These are phyloP conservation scores for Brachypterus glaber DNA, from an alignment of 2,888 invertebrate species.

Conservation along the genomic window DNA sequence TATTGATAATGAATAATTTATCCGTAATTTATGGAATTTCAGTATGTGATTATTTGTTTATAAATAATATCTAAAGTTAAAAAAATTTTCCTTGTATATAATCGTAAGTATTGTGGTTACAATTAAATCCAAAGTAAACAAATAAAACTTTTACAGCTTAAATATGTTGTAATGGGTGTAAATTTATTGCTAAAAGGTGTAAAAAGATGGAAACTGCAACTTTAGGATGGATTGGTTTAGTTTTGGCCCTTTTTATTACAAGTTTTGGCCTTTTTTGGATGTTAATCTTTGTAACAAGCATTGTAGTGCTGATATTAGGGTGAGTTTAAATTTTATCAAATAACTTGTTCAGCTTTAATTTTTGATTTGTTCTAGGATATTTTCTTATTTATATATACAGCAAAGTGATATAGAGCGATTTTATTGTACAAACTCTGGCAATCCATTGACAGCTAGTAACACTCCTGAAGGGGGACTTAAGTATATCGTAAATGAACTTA, in stretches of 20 bases:
- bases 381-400: slow-evolving; percentile 38
- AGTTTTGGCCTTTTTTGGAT: slow-evolving; percentile 40
- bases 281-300: slow-evolving; percentile 30
- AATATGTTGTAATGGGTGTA: not conserved
- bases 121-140: too few relatives aligned
- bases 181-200: not conserved
- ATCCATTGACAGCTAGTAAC: slow-evolving; percentile 33
- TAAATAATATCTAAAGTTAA: slow-evolving; percentile 1
- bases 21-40: slow-evolving; percentile 8
- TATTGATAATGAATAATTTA: slow-evolving; percentile 10
- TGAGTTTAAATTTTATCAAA: slow-evolving; percentile 22
- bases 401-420: slow-evolving; percentile 37
- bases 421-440: slow-evolving; percentile 32
- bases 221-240: slow-evolving; percentile 37
- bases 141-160: not conserved
- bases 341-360: slow-evolving; percentile 1
- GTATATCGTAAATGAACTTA: slow-evolving; percentile 31
- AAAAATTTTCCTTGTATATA: too few relatives aligned
- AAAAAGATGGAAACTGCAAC: slow-evolving; percentile 28
- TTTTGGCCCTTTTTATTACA: slow-evolving; percentile 36
- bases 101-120: too few relatives aligned
- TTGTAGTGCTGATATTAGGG: slow-evolving; percentile 37
- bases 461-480: slow-evolving; percentile 39
- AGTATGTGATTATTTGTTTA: slow-evolving; percentile 15
- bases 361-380: slow-evolving; percentile 27